Conservation (phyloP, 2,113 vertebrate species). For the Ahaetulla prasina region DNA sequence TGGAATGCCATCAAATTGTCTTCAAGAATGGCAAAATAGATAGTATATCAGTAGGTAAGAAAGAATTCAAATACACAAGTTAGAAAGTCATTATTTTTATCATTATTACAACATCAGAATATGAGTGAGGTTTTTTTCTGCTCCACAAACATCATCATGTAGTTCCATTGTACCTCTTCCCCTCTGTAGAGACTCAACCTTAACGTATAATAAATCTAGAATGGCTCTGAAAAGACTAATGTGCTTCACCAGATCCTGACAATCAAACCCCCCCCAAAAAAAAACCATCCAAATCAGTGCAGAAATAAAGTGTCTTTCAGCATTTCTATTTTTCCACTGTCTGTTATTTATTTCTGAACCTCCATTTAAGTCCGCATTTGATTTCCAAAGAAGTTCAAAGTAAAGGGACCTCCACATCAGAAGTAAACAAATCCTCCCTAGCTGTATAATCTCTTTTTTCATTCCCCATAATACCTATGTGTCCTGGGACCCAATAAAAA, state of each 20-base stretch:
- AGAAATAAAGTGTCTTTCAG: neutral
- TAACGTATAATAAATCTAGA: neutral
- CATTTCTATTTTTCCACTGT: neutral
- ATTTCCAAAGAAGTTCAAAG: neutral
- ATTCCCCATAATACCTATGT: neutral
- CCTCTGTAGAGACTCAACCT: neutral
- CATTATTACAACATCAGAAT: neutral
- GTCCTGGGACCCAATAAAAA: neutral
- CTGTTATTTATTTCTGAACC: neutral
- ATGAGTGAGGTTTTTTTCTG: neutral
- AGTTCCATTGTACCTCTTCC: neutral
- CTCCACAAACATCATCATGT: neutral
- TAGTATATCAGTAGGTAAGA: neutral
- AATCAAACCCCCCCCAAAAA: neutral
- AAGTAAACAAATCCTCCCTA: neutral
- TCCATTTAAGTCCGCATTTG: neutral
- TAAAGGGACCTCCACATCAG: neutral
- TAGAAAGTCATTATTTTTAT: neutral
- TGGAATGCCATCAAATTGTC: neutral
- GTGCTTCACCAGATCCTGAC: neutral
- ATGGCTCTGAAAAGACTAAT: neutral
- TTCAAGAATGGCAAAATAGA: neutral
- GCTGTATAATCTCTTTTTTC: neutral
- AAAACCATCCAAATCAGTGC: neutral
- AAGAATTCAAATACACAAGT: neutral